Evolutionary conservation across 2,888 invertebrate species (phyloP).

Genomic region (Conus canariensis): DNA sequence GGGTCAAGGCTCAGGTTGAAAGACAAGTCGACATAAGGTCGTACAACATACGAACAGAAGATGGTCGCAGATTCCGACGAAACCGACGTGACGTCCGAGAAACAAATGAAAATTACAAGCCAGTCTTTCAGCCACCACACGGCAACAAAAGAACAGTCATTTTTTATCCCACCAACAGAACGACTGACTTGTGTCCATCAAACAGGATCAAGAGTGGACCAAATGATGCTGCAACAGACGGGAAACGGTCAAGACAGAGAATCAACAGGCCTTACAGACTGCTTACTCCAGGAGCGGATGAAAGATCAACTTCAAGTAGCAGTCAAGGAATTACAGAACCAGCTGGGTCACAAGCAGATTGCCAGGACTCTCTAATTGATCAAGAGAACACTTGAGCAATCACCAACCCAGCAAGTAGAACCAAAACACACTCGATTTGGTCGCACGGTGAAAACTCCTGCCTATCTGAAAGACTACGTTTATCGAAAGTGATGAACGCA

Average conservation of each 20-base stretch:
- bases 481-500: background rate
- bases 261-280: background rate
- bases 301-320: background rate
- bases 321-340: background rate
- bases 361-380: background rate
- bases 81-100: no score
- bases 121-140: no score
- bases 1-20: background rate
- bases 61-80: no score
- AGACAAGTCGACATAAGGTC: no score
- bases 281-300: background rate
- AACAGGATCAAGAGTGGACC: background rate
- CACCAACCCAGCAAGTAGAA: background rate
- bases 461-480: conserved; percentile 8
- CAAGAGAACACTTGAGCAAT: background rate
- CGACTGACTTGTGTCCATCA: no score
- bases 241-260: background rate
- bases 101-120: no score
- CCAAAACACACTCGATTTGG: background rate
- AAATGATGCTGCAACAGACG: background rate
- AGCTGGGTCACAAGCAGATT: background rate
- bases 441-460: background rate
- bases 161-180: no score
- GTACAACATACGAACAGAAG: no score
- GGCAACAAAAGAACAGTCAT: no score